Evolutionary conservation across 2,888 invertebrate species (phyloP), one percentile per base, ranked within the genome.

Genomic region (Drepanosiphum platanoidis): DNA sequence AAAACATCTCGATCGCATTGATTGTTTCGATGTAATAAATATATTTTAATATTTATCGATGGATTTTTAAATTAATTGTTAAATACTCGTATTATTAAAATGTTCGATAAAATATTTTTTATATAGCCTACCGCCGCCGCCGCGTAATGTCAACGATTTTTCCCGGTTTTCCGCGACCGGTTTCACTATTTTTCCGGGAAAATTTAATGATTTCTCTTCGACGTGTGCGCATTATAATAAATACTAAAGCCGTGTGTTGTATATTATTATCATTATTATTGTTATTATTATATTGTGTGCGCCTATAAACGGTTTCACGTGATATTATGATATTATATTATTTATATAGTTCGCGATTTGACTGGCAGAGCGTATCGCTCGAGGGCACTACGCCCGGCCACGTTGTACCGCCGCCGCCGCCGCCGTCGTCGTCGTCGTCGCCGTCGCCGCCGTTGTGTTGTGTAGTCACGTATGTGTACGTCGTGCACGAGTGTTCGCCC

Each of bases 281-380:
- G 18, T 61, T 22, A 34, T 68, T 39, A 61, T 77, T n/a, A 46
- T 46, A 68, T 79, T 7, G 30, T 79, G n/a, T 42, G 30, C 46
- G 79, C 18, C 18, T 34, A 36, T n/a, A n/a, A n/a, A n/a, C 46
- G 46, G 68, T 80, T 80, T 75, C 27, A 34, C 74, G 83, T 27
- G 74, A 75, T n/a, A n/a, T n/a, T n/a, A n/a, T n/a, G n/a, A n/a
- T n/a, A n/a, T n/a, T n/a, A n/a, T n/a, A n/a, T n/a, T n/a, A n/a
- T n/a, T n/a, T n/a, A n/a, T n/a, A n/a, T 77, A 75, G 75, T 68
- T 68, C 52, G 84, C 77, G 42, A 52, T 84, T 84, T 84, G 42
- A 84, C 75, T 75, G 75, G 84, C 84, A 84, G 75, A 75, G 75
- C 84, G 84, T 77, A 84, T 83, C 84, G 83, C 66, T 42, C 66